Percentiles rank a stretch among this genome's conserved stretches.
These are phyloP conservation scores for Sprattus sprattus DNA, from an alignment of 2,113 vertebrate species.

Conservation along the genomic window DNA sequence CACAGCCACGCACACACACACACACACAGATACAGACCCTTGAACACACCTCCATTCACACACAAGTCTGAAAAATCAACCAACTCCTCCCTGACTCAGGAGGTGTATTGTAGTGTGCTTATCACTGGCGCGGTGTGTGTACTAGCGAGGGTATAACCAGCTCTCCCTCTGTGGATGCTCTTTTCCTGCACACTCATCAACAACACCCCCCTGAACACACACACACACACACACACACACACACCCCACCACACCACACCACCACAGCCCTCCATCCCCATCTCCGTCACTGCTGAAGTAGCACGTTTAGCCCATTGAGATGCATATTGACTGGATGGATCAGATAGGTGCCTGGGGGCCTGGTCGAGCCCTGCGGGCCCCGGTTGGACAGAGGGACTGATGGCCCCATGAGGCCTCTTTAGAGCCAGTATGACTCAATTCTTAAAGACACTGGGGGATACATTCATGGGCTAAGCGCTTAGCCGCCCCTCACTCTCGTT, in stretches of 20 bases:
- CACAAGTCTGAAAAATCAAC: not conserved
- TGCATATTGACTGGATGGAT: conserved; percentile 16
- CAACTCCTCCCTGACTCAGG: not conserved
- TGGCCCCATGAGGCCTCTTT: not conserved
- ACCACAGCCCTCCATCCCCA: conserved; percentile 11
- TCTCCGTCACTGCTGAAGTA: not conserved
- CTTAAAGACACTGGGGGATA: conserved; percentile 2
- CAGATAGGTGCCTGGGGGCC: not conserved
- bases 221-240: conserved; percentile 11
- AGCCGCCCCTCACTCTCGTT: not conserved
- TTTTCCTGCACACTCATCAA: conserved; percentile 10
- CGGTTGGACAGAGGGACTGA: not conserved
- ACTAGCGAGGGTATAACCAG: not conserved
- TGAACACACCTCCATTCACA: not conserved
- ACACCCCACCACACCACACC: conserved; percentile 35
- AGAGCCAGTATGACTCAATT: conserved; percentile 1
- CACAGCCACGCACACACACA: conserved; percentile 1
- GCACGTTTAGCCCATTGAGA: conserved; percentile 8
- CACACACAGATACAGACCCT: conserved; percentile 27
- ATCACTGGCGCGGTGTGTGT: not conserved
- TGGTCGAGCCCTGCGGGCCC: not conserved
- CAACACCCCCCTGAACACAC: not conserved
- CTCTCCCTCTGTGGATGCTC: conserved; percentile 1
- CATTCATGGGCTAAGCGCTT: conserved; percentile 4
- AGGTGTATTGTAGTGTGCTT: not conserved